These are phyloP conservation scores for Chroicocephalus ridibundus DNA, from an alignment of 2,113 vertebrate species.

Conservation along the genomic window DNA sequence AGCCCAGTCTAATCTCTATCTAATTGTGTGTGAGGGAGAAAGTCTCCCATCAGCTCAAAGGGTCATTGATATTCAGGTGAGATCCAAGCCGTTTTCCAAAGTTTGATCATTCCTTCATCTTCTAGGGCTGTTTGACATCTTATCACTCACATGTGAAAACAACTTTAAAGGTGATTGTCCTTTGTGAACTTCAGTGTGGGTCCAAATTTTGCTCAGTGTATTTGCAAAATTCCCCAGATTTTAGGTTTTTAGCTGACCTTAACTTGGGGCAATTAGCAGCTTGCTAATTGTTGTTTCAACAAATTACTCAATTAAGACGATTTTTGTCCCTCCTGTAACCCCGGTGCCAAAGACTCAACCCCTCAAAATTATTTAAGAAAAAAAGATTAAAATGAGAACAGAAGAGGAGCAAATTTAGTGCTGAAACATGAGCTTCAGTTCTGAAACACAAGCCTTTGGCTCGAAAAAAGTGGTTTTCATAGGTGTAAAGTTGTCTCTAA, in stretches of 20 bases:
- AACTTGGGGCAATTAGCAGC: background rate
- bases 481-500: background rate
- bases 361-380: background rate
- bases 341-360: background rate
- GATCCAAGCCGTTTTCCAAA: constrained; percentile 45
- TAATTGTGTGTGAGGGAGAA: constrained; percentile 40
- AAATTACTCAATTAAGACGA: background rate
- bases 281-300: background rate
- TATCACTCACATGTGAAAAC: background rate
- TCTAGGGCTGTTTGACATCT: background rate
- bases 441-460: background rate
- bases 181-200: background rate
- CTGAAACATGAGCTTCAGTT: background rate
- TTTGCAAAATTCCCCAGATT: background rate
- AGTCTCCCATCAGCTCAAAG: constrained; percentile 48
- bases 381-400: background rate
- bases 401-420: background rate
- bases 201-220: background rate
- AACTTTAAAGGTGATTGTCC: background rate
- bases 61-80: constrained; percentile 56
- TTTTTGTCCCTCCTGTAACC: background rate
- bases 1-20: constrained; percentile 36
- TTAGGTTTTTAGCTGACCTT: background rate
- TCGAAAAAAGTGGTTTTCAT: background rate
- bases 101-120: constrained; percentile 36